Evolutionary conservation across 2,888 invertebrate species (phyloP).

Genomic region (Himalopsyche japonica): DNA sequence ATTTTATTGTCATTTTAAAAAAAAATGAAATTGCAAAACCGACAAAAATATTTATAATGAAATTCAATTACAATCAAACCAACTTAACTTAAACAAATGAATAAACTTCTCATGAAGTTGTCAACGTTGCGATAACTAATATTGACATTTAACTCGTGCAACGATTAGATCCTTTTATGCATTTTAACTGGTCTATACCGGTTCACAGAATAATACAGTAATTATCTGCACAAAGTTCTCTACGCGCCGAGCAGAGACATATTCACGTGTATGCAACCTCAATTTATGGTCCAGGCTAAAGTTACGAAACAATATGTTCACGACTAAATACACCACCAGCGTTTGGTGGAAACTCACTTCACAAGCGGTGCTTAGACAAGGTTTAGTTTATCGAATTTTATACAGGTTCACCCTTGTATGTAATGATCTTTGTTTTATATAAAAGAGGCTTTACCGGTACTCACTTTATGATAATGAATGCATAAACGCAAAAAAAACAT

Average conservation of each 20-base stretch:
- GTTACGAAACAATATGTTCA: constrained; percentile 34
- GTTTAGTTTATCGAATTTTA: constrained; percentile 11
- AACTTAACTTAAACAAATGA: too few species aligned
- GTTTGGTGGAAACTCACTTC: background rate
- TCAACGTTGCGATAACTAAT: too few species aligned
- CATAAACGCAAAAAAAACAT: background rate
- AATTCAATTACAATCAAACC: too few species aligned
- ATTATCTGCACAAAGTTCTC: constrained; percentile 24
- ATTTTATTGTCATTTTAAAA: too few species aligned
- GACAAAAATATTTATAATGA: too few species aligned
- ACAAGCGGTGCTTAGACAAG: background rate
- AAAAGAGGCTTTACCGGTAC: background rate
- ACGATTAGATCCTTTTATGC: background rate
- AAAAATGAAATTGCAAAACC: too few species aligned
- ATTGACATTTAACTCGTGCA: too few species aligned
- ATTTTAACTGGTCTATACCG: background rate
- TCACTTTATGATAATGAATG: background rate
- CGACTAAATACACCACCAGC: background rate
- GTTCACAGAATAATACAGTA: constrained; percentile 12
- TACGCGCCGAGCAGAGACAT: constrained; percentile 18
- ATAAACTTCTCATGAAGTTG: too few species aligned
- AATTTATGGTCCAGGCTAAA: constrained; percentile 31
- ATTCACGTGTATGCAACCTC: constrained; percentile 34
- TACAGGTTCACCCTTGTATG: background rate
- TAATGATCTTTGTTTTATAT: background rate